Evolutionary conservation across 2,888 invertebrate genomes (phyloP), one percentile per base, ranked within the genome.

Genomic region (Lasioglossum pauxillum): DNA sequence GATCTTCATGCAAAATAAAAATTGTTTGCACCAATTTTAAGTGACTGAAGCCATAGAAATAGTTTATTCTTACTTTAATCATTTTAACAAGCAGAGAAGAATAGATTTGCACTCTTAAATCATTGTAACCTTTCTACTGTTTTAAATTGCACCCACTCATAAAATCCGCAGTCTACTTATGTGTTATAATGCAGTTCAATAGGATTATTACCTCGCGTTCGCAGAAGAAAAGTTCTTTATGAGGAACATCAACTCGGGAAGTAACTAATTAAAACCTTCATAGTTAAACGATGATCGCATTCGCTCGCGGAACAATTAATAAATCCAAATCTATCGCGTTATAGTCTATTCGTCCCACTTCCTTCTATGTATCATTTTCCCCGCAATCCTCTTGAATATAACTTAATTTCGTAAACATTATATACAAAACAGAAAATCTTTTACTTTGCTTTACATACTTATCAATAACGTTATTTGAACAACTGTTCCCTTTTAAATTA

Each of bases 221-320:
- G n/a, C 5, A 71, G 72, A 71, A 75, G 53, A 35, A 41, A 80
- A 74, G 84, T 72, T 60, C 57, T 71, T 60, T n/a, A n/a, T 44
- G n/a, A 46, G 69, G 71, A 71, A 60, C 64, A 71, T 74, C 74
- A 72, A 46, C 84, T 82, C 87, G 88, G 87, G 87, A 88, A 88
- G 87, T 88, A 78, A 84, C 75, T 87, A 88, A 88, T 88, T 87
- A 78, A 84, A 88, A 77, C 69, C 64, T 88, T 75, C 64, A 75
- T 76, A 46, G 79, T 81, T 88, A 84, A 88, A 77, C 57, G 87
- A 88, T 80, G 84, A 82, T 69, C 60, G 73, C 79, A 82, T 82
- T 82, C 81, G 60, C 71, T 82, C 41, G 75, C 67, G 76, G 76
- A 79, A 77, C 88, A 82, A 82, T 87, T 84, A 81, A 60, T 76